Percentiles rank a stretch among this genome's conserved stretches.
Evolutionary conservation across 1,140 invertebrate species (phyloP).

Genomic region (Aphidius gifuensis): DNA sequence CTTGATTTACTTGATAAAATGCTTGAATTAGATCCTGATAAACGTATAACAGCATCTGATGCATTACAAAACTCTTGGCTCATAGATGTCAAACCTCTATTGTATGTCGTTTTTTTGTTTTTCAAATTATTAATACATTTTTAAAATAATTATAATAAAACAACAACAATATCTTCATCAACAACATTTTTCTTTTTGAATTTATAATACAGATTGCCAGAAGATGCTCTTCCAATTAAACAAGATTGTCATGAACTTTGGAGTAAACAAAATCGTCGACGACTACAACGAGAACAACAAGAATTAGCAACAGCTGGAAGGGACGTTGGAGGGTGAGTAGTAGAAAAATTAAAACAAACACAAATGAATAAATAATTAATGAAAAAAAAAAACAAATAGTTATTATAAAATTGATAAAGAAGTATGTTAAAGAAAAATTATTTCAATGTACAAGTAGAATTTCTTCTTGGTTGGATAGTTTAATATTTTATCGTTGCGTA

Average conservation of each 20-base stretch:
- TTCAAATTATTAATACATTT: constrained; percentile 17
- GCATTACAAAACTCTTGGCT: constrained; percentile 94
- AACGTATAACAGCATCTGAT: constrained; percentile 90
- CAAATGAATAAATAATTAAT: constrained; percentile 8
- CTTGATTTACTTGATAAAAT: constrained; percentile 94
- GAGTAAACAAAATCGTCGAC: constrained; percentile 83
- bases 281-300: constrained; percentile 76
- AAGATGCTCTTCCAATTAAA: constrained; percentile 83
- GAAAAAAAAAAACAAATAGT: constrained; percentile 28
- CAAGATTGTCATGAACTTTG: constrained; percentile 99
- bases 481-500: no score
- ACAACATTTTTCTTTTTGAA: constrained; percentile 1
- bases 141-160: neutral
- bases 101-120: constrained; percentile 63
- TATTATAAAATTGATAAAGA: constrained; percentile 27
- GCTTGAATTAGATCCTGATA: constrained; percentile 92
- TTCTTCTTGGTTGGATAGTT: no score
- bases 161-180: neutral
- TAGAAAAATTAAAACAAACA: neutral
- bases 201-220: constrained; percentile 65
- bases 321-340: constrained; percentile 61
- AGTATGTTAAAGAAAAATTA: constrained; percentile 12
- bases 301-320: constrained; percentile 47
- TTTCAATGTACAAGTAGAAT: no score
- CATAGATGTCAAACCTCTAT: constrained; percentile 83